Percentiles rank a stretch among this genome's conserved stretches.
phyloP scores from a whole-genome alignment of 1,140 invertebrate genomes.

The Frieseomelitta varia region DNA sequence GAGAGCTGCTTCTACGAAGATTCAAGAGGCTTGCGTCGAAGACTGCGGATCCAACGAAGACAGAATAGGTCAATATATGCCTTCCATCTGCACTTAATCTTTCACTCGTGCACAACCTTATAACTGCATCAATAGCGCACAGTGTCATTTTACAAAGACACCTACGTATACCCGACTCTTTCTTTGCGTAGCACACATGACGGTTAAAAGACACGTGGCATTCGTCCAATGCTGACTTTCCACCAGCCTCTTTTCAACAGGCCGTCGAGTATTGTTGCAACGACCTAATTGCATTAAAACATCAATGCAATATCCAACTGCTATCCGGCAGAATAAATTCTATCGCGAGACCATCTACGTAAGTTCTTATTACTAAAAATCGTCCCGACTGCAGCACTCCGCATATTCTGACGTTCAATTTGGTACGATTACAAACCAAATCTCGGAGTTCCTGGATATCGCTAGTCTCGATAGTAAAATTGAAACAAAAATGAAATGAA shows the following conservation, averaged over 20 bases:
- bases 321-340: slow-evolving; percentile 18
- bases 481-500: background rate
- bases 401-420: too few relatives aligned
- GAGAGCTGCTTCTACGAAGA: slow-evolving; percentile 31
- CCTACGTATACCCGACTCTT: background rate
- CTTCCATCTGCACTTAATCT: slow-evolving; percentile 58
- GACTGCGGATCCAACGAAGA: slow-evolving; percentile 59
- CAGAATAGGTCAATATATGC: slow-evolving; percentile 72
- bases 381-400: too few relatives aligned
- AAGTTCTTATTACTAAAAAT: background rate
- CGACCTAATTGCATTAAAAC: slow-evolving; percentile 37
- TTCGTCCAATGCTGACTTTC: slow-evolving; percentile 50
- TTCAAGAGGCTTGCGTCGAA: slow-evolving; percentile 52
- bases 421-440: too few relatives aligned
- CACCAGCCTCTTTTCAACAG: slow-evolving; percentile 11
- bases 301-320: slow-evolving; percentile 10
- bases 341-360: background rate
- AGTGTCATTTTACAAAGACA: slow-evolving; percentile 49
- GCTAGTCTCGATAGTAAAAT: too few relatives aligned
- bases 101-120: background rate
- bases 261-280: slow-evolving; percentile 4
- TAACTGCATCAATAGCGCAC: slow-evolving; percentile 48
- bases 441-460: too few relatives aligned
- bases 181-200: background rate
- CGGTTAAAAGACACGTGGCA: slow-evolving; percentile 5